Evolutionary conservation across 2,113 vertebrate species (phyloP).

Genomic region (Lophotis ruficrista): DNA sequence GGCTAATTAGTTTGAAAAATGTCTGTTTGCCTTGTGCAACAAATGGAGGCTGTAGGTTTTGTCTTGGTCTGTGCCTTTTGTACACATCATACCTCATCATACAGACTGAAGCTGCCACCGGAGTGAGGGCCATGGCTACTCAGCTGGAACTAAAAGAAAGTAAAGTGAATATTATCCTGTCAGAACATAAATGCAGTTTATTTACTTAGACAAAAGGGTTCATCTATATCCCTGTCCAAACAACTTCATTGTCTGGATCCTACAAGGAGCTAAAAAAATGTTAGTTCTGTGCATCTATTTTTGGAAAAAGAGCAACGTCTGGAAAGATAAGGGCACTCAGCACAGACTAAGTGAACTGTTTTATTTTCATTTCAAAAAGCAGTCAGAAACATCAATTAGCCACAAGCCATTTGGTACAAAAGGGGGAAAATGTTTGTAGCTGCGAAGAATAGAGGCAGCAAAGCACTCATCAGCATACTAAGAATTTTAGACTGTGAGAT

Average conservation of each 20-base stretch:
- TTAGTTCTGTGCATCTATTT: conserved; percentile 82
- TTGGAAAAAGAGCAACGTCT: conserved; percentile 83
- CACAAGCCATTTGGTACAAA: conserved; percentile 90
- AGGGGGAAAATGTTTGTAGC: conserved; percentile 87
- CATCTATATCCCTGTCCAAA: conserved; percentile 95
- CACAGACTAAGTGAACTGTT: conserved; percentile 86
- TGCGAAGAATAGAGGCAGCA: conserved; percentile 84
- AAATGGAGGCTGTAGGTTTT: conserved; percentile 88
- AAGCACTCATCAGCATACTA: conserved; percentile 95
- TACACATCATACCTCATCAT: conserved; percentile 88
- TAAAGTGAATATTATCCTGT: conserved; percentile 94
- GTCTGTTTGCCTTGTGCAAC: conserved; percentile 95
- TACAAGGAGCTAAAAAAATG: conserved; percentile 83
- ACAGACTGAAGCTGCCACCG: conserved; percentile 79
- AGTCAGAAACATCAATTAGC: conserved; percentile 92
- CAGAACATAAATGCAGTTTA: conserved; percentile 93
- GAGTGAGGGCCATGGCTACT: conserved; percentile 85
- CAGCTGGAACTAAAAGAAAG: conserved; percentile 91
- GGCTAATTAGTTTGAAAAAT: conserved; percentile 99
- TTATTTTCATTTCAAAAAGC: conserved; percentile 91
- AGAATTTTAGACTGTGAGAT: conserved; percentile 91
- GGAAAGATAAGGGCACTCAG: conserved; percentile 86
- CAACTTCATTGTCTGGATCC: conserved; percentile 93
- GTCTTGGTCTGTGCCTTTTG: conserved; percentile 86
- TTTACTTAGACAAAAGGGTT: conserved; percentile 97